Evolutionary conservation across 2,888 invertebrate genomes (phyloP).

Genomic region (Neoscelio sp.): DNA sequence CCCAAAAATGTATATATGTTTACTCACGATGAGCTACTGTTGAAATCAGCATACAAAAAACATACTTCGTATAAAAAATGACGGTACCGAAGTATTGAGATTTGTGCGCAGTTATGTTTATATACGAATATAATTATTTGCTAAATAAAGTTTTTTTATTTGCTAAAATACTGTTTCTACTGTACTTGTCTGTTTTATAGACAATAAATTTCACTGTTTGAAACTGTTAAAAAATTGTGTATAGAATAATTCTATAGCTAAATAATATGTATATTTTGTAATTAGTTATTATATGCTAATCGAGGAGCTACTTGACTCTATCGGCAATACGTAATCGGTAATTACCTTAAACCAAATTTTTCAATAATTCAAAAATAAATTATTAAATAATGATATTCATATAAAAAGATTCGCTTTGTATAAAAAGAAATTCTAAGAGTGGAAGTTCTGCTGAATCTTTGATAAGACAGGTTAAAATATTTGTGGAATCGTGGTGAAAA

Average conservation of each 20-base stretch:
- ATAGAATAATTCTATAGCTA: no score
- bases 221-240: no score
- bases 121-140: not conserved
- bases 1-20: constrained; percentile 48
- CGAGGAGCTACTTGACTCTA: no score
- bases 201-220: no score
- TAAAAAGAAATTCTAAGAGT: no score
- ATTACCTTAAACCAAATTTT: no score
- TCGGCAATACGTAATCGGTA: no score
- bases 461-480: constrained; percentile 57
- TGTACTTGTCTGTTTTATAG: no score
- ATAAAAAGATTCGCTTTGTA: constrained; percentile 7
- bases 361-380: not conserved
- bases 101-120: constrained; percentile 3
- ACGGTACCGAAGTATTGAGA: constrained; percentile 17
- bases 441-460: no score
- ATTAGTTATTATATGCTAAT: no score
- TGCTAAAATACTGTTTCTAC: no score
- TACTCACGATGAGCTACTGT: constrained; percentile 41
- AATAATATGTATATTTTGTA: no score
- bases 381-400: not conserved
- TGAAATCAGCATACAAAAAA: constrained; percentile 39
- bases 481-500: constrained; percentile 58
- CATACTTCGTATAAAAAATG: constrained; percentile 22
- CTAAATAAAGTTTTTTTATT: not conserved